Evolutionary conservation across 2,797 vertebrate species (phyloP), one percentile per base, ranked within the genome.

Genomic region (Protosalanx chinensis): DNA sequence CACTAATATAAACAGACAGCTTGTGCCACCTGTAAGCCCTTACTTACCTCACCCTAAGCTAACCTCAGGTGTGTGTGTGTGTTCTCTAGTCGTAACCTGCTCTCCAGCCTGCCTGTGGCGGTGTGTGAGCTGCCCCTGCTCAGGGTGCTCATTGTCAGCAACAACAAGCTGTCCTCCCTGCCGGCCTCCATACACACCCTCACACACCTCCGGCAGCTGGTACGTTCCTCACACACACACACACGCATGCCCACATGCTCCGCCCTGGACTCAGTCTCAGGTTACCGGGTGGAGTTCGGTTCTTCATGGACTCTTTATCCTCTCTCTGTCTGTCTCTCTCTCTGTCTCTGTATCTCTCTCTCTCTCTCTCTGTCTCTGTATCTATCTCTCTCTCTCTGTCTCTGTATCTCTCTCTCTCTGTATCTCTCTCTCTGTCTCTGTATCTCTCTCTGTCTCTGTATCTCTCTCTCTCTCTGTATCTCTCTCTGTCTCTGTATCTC

Each of bases 61-160:
- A 46, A 46, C 41, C 8, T 73, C 0, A 30, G 41, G 15, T 63
- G 0, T 49, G 7, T 62, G 15, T 70, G 37, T 58, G 16, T 58
- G 56, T 61, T 29, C 2, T 46, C 41, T 90, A 97, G 96, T 82
- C 96, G 96, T 56, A 97, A 97, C 81, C 96, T 96, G 82, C 90
- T 97, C 77, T 92, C 93, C 53, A 88, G 90, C 18, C 85, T 98
- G 75, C 95, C 95, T 3, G 66, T 89, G 0, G 94, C 94, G 35
- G 91, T 97, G 71, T 97, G 95, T 75, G 93, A 94, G 72, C 94
- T 98, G 33, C 95, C 96, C 63, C 93, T 97, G 68, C 91, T 98
- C 66, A 87, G 94, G 20, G 94, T 98, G 18, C 95, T 98, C 79
- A 93, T 96, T 35, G 84, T 96, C 90, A 95, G 95, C 88, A 97